Conservation (phyloP, 2,888 invertebrate species). For the Philhelius pedissequus region DNA sequence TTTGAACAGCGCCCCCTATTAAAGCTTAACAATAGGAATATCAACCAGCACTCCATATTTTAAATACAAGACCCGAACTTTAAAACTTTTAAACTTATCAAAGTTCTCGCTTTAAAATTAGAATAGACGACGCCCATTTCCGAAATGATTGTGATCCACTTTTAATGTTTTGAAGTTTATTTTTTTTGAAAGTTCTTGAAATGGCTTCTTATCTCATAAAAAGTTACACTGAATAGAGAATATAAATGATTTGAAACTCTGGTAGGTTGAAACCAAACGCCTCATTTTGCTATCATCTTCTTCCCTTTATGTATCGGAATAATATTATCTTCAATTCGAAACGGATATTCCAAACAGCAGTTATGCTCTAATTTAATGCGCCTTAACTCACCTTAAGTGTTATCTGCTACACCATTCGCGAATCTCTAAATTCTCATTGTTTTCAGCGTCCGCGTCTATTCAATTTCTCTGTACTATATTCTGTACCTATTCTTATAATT, state of each 20-base stretch:
- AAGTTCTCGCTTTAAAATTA: no score
- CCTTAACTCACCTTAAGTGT: constrained; percentile 66
- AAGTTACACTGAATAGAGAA: background rate
- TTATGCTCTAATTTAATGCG: constrained; percentile 65
- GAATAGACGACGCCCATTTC: no score
- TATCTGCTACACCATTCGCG: constrained; percentile 54
- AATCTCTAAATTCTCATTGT: constrained; percentile 43
- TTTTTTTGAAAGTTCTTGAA: background rate
- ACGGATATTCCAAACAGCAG: constrained; percentile 58
- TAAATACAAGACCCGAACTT: no score
- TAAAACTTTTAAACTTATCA: no score
- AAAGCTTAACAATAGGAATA: no score
- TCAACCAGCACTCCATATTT: no score
- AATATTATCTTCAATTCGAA: constrained; percentile 50
- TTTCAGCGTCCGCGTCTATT: constrained; percentile 44
- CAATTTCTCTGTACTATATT: background rate
- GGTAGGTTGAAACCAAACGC: background rate
- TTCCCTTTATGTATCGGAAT: background rate
- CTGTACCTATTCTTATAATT: constrained; percentile 73
- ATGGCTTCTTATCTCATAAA: background rate
- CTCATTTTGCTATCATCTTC: background rate
- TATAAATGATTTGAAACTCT: background rate
- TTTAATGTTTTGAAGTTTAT: no score
- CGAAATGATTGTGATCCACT: no score
- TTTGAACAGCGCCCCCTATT: no score